Evolutionary conservation across 2,113 vertebrate species (phyloP).

Genomic region (Sebastes fasciatus): DNA sequence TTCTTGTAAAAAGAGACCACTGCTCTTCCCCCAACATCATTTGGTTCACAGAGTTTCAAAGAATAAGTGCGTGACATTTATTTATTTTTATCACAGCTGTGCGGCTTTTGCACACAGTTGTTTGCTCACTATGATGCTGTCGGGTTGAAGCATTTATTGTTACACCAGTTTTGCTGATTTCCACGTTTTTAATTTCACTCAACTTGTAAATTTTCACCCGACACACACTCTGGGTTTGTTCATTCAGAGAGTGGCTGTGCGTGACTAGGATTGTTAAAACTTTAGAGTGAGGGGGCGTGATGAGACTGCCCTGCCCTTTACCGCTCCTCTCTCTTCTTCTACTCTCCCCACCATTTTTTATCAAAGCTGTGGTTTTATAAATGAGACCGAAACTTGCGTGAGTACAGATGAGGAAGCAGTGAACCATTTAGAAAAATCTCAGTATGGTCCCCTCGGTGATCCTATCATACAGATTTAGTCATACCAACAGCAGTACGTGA

Average conservation of each 20-base stretch:
- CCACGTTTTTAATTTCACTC: background rate
- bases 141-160: background rate
- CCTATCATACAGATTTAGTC: slow-evolving; percentile 19
- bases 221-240: slow-evolving; percentile 46
- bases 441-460: slow-evolving; percentile 26
- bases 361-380: slow-evolving; percentile 45
- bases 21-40: background rate
- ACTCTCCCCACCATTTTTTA: slow-evolving; percentile 35
- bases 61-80: background rate
- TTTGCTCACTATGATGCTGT: background rate
- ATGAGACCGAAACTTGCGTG: slow-evolving; percentile 67
- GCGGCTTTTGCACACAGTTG: background rate
- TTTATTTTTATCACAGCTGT: background rate
- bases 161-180: background rate
- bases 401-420: slow-evolving; percentile 48
- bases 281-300: slow-evolving; percentile 34
- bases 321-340: slow-evolving; percentile 30
- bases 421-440: slow-evolving; percentile 73
- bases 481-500: slow-evolving; percentile 10
- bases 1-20: slow-evolving; percentile 49
- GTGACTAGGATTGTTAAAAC: slow-evolving; percentile 66
- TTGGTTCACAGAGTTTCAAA: slow-evolving; percentile 13
- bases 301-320: slow-evolving; percentile 64
- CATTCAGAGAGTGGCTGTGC: slow-evolving; percentile 80
- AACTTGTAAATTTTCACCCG: background rate